Evolutionary conservation across 2,113 vertebrate species (phyloP).

Genomic region (Sylvia atricapilla): DNA sequence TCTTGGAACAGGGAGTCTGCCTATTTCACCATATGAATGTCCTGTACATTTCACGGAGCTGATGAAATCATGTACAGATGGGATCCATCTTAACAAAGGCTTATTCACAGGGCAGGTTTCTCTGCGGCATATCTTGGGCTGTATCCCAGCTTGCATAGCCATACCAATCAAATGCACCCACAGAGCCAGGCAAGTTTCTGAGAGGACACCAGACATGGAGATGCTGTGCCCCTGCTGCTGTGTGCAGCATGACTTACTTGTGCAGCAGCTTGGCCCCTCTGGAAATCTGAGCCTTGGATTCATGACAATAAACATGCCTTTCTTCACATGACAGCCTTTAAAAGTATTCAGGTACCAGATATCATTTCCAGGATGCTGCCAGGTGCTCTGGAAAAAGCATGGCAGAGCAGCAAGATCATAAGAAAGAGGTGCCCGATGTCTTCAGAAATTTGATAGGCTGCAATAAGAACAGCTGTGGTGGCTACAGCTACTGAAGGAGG

Average conservation of each 20-base stretch:
- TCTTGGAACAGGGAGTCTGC: conserved; percentile 6
- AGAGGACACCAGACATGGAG: not conserved
- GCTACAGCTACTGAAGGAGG: not conserved
- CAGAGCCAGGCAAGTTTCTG: not conserved
- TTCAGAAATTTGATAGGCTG: not conserved
- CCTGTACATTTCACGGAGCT: conserved; percentile 13
- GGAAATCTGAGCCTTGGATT: not conserved
- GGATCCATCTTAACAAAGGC: conserved; percentile 32
- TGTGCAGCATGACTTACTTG: not conserved
- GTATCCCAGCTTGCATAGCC: not conserved
- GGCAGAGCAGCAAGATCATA: not conserved
- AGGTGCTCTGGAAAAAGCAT: not conserved
- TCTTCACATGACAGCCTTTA: not conserved
- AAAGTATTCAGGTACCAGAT: not conserved
- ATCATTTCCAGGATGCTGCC: not conserved
- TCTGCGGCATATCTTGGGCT: not conserved
- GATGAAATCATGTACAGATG: conserved; percentile 45
- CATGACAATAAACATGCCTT: not conserved
- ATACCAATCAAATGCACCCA: not conserved
- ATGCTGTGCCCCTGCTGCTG: not conserved
- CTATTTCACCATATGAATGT: conserved; percentile 28
- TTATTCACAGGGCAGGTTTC: conserved; percentile 30
- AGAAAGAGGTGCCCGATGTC: not conserved
- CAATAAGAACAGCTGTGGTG: not conserved
- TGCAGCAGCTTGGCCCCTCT: not conserved